A percentile compares a stretch with the other conserved stretches of the same genome.
phyloP scores from a whole-genome alignment of 2,888 invertebrate genomes.

The Salpingus planirostris region DNA sequence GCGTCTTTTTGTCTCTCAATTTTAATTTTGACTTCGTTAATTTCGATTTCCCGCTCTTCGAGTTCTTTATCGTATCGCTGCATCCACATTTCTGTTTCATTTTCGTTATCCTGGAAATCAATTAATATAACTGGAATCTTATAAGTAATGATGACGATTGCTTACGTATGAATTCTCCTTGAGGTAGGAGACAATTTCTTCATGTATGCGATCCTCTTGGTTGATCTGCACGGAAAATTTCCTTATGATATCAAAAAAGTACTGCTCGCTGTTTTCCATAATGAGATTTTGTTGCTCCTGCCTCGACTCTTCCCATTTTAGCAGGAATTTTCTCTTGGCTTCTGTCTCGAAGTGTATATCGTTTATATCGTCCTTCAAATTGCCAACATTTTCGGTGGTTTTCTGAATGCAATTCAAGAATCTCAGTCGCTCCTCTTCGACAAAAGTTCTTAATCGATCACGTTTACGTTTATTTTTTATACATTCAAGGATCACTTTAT shows the following conservation, averaged over 20 bases:
- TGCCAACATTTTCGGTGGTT: not conserved
- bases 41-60: slow-evolving; percentile 32
- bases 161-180: not conserved
- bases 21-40: slow-evolving; percentile 34
- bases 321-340: slow-evolving; percentile 28
- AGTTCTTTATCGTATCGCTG: slow-evolving; percentile 36
- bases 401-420: not conserved
- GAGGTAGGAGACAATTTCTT: slow-evolving; percentile 27
- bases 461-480: not conserved
- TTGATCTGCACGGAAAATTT: slow-evolving; percentile 30
- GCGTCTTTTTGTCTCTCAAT: slow-evolving; percentile 33
- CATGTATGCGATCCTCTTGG: slow-evolving; percentile 35
- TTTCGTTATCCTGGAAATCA: slow-evolving; percentile 31
- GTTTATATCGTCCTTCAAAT: not conserved
- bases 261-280: slow-evolving; percentile 27
- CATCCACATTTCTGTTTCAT: slow-evolving; percentile 36
- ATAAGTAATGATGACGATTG: not conserved
- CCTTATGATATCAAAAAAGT: slow-evolving; percentile 26
- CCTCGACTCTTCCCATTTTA: slow-evolving; percentile 37
- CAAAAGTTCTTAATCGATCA: too few relatives aligned
- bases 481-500: not conserved
- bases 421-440: too few relatives aligned
- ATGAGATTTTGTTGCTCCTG: slow-evolving; percentile 34
- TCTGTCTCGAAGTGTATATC: slow-evolving; percentile 19
- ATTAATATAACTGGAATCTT: slow-evolving; percentile 1